Base-by-base conservation (phyloP, 2,113 vertebrate genomes). In the Sterrhoptilus dennistouni region DNA sequence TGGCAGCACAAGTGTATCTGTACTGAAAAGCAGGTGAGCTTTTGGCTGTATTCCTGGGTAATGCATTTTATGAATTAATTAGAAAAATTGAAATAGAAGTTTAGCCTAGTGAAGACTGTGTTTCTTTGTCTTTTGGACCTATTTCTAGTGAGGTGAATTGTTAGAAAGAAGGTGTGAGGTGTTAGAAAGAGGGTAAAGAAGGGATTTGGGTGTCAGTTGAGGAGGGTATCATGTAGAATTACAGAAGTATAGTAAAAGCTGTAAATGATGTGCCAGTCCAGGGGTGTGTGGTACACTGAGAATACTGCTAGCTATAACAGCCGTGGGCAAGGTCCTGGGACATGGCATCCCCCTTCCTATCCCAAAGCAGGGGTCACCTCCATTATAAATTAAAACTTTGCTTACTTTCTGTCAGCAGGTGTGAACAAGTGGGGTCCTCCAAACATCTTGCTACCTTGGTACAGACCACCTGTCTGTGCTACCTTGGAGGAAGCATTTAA, bases 91-190 rank as follows among this genome's bases (percentile, higher is more conserved):
- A 9, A 33, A 6, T 11, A 64, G 40, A 81, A 83, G 60, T 76
- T 52, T 78, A 87, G 38, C 16, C 25, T 49, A 56, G 29, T 42
- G 28, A 71, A 53, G 45, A 81, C 15, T 23, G 29, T 65, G 23
- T 63, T 87, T 94, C 53, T 71, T 78, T 83, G 23, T 89, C 64
- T 81, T 88, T 53, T 81, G 52, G 13, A 54, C 31, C 33, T 87
- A 8, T 81, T 90, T 83, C 31, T 49, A 71, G 35, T 42, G 56
- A 23, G 22, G 8, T 68, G 44, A 89, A 61, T 40, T 68, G 31
- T n/a, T 42, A 63, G 60, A 54, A 50, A 47, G 11, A 45, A 45
- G 20, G 45, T 21, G 45, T 21, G 45, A 45, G 45, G 45, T 20
- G 20, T 45, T 45, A 45, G 45, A 45, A 45, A 45, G 33, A 36